Conservation (phyloP, 2,113 vertebrate genomes). For the Carlito syrichta region DNA sequence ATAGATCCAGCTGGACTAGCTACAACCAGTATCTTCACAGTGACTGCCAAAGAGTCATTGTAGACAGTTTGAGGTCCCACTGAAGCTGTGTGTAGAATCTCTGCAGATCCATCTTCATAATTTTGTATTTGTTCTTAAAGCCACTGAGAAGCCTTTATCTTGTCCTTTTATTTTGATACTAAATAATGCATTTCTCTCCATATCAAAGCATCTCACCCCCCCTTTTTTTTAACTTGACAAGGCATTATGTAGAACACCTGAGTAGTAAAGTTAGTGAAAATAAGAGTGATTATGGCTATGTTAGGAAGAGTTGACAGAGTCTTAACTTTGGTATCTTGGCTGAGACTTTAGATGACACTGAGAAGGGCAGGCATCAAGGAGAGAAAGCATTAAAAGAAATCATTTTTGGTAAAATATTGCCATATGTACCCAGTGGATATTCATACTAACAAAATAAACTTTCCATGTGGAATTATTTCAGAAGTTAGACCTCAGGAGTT, state of each 20-base stretch:
- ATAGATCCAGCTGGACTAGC: not conserved
- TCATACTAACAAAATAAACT: constrained; percentile 64
- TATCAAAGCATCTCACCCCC: not conserved
- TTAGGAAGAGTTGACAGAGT: constrained; percentile 53
- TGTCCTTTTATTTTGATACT: not conserved
- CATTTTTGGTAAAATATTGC: constrained; percentile 77
- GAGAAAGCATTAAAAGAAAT: constrained; percentile 67
- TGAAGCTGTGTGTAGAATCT: not conserved
- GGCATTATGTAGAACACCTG: not conserved
- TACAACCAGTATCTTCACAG: not conserved
- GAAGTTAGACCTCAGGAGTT: not conserved
- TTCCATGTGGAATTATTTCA: constrained; percentile 49
- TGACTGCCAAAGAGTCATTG: not conserved
- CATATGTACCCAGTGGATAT: constrained; percentile 52
- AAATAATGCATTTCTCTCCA: not conserved
- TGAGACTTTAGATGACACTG: constrained; percentile 51
- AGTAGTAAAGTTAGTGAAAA: constrained; percentile 27
- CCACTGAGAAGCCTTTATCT: not conserved
- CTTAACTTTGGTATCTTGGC: constrained; percentile 62
- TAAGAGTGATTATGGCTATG: not conserved
- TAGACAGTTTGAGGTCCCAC: not conserved
- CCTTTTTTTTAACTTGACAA: not conserved
- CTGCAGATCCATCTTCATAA: not conserved
- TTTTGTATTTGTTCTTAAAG: not conserved
- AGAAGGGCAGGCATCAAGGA: not conserved